A percentile compares a stretch with the other conserved stretches of the same genome.
Evolutionary conservation across 2,888 invertebrate genomes (phyloP).

Genomic region (Lamproptera curius): DNA sequence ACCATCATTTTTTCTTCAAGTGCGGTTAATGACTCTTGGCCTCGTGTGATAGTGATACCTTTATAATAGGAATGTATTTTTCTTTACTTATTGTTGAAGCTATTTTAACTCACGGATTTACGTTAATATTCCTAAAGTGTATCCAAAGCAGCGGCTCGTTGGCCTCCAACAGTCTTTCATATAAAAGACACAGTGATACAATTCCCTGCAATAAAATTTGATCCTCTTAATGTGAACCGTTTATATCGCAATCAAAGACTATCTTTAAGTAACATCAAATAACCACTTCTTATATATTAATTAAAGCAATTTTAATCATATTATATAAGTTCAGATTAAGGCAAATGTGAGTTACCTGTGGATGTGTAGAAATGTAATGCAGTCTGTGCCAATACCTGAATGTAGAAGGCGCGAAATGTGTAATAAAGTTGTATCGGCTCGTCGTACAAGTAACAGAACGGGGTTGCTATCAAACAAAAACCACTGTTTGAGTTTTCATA

Average conservation of each 20-base stretch:
- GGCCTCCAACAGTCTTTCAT: conserved; percentile 92
- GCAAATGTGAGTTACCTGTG: conserved; percentile 83
- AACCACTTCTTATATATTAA: too few relatives aligned
- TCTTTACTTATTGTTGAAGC: too few relatives aligned
- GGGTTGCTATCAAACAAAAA: conserved; percentile 83
- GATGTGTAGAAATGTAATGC: conserved; percentile 94
- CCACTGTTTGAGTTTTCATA: too few relatives aligned
- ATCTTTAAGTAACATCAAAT: too few relatives aligned
- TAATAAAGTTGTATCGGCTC: conserved; percentile 92
- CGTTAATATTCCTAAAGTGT: conserved; percentile 91
- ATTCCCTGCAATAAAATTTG: conserved; percentile 86
- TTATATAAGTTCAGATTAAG: too few relatives aligned
- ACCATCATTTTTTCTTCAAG: too few relatives aligned
- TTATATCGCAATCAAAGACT: too few relatives aligned
- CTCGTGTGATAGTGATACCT: too few relatives aligned
- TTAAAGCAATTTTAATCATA: too few relatives aligned
- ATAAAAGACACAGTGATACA: conserved; percentile 91
- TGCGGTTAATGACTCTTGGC: too few relatives aligned
- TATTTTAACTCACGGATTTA: conserved; percentile 89
- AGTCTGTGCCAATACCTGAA: conserved; percentile 94
- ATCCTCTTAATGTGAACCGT: too few relatives aligned
- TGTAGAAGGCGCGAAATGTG: conserved; percentile 94
- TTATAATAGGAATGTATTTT: too few relatives aligned
- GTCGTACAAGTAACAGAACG: conserved; percentile 95
- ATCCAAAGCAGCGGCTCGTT: conserved; percentile 94